Evolutionary conservation across 2,797 vertebrate genomes (phyloP).

Genomic region (Buceros bicornis): DNA sequence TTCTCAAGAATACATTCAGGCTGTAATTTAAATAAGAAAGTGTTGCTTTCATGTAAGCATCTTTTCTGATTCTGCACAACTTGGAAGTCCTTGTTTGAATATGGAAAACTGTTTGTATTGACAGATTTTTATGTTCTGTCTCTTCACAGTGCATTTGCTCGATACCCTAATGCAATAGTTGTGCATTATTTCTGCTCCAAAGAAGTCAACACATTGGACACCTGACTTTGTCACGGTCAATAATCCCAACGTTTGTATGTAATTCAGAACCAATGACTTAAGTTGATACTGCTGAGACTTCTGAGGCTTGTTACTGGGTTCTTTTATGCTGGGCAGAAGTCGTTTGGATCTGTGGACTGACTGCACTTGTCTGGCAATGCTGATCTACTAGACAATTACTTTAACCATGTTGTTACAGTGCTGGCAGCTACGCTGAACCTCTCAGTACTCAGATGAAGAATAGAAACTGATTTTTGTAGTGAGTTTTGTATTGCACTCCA

Average conservation of each 20-base stretch:
- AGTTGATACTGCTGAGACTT: neutral
- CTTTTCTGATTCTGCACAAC: neutral
- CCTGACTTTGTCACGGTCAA: constrained; percentile 66
- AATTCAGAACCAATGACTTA: neutral
- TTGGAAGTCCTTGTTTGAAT: neutral
- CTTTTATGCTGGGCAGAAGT: neutral
- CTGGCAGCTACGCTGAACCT: constrained; percentile 25
- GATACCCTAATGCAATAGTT: constrained; percentile 95
- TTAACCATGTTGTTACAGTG: neutral
- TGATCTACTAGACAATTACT: constrained; percentile 15
- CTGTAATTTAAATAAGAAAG: neutral
- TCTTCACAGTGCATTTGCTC: constrained; percentile 91
- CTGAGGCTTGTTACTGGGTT: constrained; percentile 37
- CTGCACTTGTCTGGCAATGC: constrained; percentile 10
- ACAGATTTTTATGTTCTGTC: constrained; percentile 4
- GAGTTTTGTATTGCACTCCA: constrained; percentile 47
- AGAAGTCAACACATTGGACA: constrained; percentile 84
- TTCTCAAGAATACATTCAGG: neutral
- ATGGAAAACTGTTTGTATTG: neutral
- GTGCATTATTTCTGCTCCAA: constrained; percentile 99
- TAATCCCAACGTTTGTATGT: neutral
- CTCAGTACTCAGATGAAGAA: constrained; percentile 18
- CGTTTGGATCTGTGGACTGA: constrained; percentile 39
- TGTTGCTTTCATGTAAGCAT: neutral
- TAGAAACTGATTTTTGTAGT: constrained; percentile 14